A percentile compares a stretch with the other conserved stretches of the same genome.
Conservation (phyloP, 1,140 invertebrate genomes). For the Temnothorax curvispinosus region DNA sequence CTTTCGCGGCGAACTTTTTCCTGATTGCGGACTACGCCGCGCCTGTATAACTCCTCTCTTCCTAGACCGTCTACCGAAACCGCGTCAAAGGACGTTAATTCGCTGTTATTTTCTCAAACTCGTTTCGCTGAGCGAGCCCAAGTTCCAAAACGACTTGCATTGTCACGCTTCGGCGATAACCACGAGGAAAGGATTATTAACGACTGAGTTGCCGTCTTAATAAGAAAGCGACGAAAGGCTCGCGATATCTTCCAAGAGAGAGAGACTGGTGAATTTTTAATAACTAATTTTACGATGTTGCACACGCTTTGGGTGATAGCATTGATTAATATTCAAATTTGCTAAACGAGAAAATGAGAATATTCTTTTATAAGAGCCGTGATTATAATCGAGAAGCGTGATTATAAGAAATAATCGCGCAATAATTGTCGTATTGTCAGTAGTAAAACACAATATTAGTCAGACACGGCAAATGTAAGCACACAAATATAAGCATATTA, state of each 20-base stretch:
- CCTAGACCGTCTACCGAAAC: conserved; percentile 5
- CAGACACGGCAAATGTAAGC: not conserved
- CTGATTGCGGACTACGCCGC: conserved; percentile 16
- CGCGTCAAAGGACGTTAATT: conserved; percentile 64
- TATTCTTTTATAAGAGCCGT: not conserved
- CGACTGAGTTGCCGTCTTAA: conserved; percentile 27
- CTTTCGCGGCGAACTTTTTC: conserved; percentile 55
- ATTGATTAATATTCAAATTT: conserved; percentile 27
- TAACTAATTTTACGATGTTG: conserved; percentile 36
- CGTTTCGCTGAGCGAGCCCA: conserved; percentile 5
- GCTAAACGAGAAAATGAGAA: conserved; percentile 3
- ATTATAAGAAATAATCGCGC: not conserved
- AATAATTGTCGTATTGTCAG: not conserved
- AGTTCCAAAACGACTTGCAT: conserved; percentile 20
- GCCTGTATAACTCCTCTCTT: conserved; percentile 5
- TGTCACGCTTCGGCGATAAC: conserved; percentile 42
- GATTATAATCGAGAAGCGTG: conserved; percentile 19
- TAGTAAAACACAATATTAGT: conserved; percentile 31
- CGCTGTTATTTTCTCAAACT: conserved; percentile 18
- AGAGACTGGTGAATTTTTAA: conserved; percentile 39
- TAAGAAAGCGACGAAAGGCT: conserved; percentile 46
- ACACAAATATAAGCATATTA: not conserved
- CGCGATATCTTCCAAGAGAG: not conserved
- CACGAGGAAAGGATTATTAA: conserved; percentile 31
- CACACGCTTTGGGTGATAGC: conserved; percentile 27